Conservation (phyloP, 37 sponge, comb jelly and placozoan species). For the Eunapius fragilis region DNA sequence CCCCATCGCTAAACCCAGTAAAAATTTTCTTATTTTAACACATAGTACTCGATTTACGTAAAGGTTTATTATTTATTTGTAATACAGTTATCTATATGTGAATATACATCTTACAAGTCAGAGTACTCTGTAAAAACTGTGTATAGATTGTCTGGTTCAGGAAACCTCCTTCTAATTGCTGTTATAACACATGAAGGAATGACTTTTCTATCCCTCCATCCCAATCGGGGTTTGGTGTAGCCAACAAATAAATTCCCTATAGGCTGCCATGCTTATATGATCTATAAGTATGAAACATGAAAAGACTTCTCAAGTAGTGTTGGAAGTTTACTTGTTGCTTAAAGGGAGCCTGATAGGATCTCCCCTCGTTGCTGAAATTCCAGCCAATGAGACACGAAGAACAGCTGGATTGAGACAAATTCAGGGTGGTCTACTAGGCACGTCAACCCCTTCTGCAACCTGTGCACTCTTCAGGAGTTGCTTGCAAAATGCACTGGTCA, state of each 20-base stretch:
- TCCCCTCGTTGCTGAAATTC: no score
- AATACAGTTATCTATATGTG: neutral
- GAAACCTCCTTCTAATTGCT: neutral
- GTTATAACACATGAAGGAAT: neutral
- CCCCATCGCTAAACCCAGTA: conserved; percentile 1
- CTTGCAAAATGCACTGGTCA: neutral
- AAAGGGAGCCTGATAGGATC: neutral
- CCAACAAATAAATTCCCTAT: neutral
- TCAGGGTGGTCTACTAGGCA: neutral
- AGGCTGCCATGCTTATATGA: neutral
- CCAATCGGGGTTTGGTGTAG: neutral
- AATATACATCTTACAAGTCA: neutral
- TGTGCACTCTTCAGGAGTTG: neutral
- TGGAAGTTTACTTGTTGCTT: neutral
- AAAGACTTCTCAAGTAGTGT: neutral
- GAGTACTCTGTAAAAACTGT: neutral
- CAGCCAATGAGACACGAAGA: no score
- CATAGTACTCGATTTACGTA: conserved; percentile 1
- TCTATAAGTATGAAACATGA: neutral
- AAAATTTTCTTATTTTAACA: neutral
- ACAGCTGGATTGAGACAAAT: no score
- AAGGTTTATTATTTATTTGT: no score
- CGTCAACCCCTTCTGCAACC: conserved; percentile 2
- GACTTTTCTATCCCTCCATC: neutral
- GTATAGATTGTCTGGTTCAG: neutral